A percentile compares a stretch with the other conserved stretches of the same genome.
phyloP scores from a whole-genome alignment of 2,888 invertebrate genomes.

The Pyrochroa serraticornis region DNA sequence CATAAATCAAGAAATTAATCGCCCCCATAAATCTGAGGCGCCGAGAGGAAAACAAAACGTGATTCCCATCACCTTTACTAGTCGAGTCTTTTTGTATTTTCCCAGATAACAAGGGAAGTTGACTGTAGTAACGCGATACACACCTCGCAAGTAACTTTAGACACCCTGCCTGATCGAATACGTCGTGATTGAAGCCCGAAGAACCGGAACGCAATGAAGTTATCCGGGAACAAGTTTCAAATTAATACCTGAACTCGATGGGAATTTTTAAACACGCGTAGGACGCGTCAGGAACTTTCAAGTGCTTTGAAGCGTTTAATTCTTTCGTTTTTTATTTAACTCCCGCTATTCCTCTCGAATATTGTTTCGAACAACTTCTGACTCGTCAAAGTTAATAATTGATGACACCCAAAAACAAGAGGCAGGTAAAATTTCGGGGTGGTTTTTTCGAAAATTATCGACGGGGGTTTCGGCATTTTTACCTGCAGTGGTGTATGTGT shows the following conservation, averaged over 20 bases:
- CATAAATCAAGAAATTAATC: conserved; percentile 20
- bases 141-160: conserved; percentile 5
- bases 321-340: conserved; percentile 17
- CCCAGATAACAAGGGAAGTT: conserved; percentile 15
- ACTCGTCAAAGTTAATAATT: neutral
- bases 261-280: conserved; percentile 12
- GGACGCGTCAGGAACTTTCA: conserved; percentile 16
- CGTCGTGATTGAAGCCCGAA: too few relatives aligned
- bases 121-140: conserved; percentile 8
- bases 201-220: conserved; percentile 12
- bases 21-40: conserved; percentile 4
- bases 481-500: conserved; percentile 23
- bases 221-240: conserved; percentile 9
- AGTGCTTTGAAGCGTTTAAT: conserved; percentile 16
- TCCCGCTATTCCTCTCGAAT: conserved; percentile 9
- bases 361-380: conserved; percentile 10
- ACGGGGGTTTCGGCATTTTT: conserved; percentile 18
- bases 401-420: neutral
- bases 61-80: neutral
- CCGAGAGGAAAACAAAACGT: neutral
- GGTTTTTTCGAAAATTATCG: conserved; percentile 17
- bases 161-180: conserved; percentile 1
- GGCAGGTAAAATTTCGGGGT: conserved; percentile 10
- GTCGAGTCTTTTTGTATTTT: conserved; percentile 11
- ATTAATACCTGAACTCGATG: conserved; percentile 1